A percentile compares a stretch with the other conserved stretches of the same genome.
Conservation (phyloP, 92 coral and sea anemone genomes). For the Epizoanthus ramosus region DNA sequence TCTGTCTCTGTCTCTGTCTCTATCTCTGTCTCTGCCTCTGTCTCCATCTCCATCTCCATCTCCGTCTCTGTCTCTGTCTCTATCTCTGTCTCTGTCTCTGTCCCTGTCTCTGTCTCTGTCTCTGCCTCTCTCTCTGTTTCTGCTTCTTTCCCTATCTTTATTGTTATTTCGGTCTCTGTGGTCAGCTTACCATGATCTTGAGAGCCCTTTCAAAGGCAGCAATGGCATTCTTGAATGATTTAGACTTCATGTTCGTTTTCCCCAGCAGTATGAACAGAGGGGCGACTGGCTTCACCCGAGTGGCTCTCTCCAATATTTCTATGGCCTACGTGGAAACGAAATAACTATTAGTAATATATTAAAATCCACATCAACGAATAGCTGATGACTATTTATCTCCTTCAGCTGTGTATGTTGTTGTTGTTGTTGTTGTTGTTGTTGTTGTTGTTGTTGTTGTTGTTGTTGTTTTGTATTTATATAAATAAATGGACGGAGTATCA, state of each 20-base stretch:
- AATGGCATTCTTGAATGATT: slow-evolving; percentile 80
- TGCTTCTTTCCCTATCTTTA: neutral
- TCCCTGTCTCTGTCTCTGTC: no score
- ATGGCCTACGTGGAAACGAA: slow-evolving; percentile 68
- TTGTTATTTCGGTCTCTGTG: neutral
- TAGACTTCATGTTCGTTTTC: slow-evolving; percentile 96
- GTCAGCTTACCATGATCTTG: slow-evolving; percentile 75
- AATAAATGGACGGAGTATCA: no score
- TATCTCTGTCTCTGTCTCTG: no score
- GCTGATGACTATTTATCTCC: neutral
- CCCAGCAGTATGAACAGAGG: slow-evolving; percentile 86
- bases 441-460: no score
- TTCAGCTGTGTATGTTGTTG: no score
- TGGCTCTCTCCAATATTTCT: slow-evolving; percentile 88
- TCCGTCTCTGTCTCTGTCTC: no score
- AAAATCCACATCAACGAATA: neutral
- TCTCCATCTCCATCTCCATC: no score
- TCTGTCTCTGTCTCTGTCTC: no score
- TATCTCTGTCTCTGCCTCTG: no score
- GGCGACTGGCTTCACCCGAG: slow-evolving; percentile 88
- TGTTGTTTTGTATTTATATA: no score
- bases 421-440: no score
- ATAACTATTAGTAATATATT: neutral
- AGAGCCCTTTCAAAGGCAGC: slow-evolving; percentile 82
- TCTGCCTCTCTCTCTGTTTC: no score